Evolutionary conservation across 2,113 vertebrate genomes (phyloP).

Genomic region (human (Homo sapiens)): GRCh38 chr20:17385501-17386000

Average conservation of each 20-base stretch:
- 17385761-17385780: background rate
- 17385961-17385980: background rate
- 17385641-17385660: background rate
- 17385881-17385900: background rate
- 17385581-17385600: background rate
- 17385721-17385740: background rate
- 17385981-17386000: background rate
- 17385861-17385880: background rate
- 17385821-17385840: background rate
- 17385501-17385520: constrained; percentile 16
- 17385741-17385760: background rate
- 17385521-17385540: constrained; percentile 52
- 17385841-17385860: background rate
- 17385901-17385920: background rate
- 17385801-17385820: background rate
- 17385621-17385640: background rate
- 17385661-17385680: background rate
- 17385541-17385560: background rate
- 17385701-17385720: background rate
- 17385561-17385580: background rate
- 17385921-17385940: background rate
- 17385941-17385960: background rate
- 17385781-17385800: background rate
- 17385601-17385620: background rate
- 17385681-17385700: background rate